Percentiles rank a stretch among this genome's conserved stretches.
Conservation (phyloP, 35 echinoderm and acorn worm species). For the Ophioderma brevispina region DNA sequence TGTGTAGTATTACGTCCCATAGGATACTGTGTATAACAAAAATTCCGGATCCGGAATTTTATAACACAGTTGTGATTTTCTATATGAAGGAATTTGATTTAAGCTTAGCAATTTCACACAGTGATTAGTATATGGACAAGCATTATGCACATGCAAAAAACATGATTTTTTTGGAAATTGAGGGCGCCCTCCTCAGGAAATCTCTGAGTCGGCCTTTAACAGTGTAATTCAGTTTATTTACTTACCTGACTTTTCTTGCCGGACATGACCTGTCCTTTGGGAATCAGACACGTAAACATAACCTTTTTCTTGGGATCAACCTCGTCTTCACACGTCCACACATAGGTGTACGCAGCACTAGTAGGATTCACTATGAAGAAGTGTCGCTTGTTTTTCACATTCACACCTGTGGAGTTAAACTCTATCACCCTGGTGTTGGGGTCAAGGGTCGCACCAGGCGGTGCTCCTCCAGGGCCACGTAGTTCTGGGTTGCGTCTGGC, state of each 20-base stretch:
- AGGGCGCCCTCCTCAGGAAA: no score
- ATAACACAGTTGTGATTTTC: no score
- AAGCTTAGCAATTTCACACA: no score
- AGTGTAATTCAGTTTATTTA: no score
- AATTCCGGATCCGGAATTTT: no score
- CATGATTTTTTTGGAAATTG: no score
- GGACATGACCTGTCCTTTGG: conserved; percentile 64
- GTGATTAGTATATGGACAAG: no score
- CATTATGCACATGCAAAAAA: no score
- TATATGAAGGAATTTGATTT: no score
- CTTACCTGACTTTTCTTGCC: conserved; percentile 93
- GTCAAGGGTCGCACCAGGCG: conserved; percentile 92
- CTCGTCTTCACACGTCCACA: conserved; percentile 98
- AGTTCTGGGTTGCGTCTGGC: conserved; percentile 95
- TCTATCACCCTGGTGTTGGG: conserved; percentile 98
- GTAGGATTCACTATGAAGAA: conserved; percentile 98
- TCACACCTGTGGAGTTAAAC: conserved; percentile 72
- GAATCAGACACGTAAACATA: conserved; percentile 73
- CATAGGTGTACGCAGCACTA: conserved; percentile 57
- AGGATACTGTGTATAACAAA: no score
- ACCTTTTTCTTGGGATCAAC: conserved; percentile 66
- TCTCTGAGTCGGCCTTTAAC: no score
- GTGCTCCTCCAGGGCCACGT: conserved; percentile 88
- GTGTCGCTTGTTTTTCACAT: conserved; percentile 71
- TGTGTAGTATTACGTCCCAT: no score